Evolutionary conservation across 2,113 vertebrate genomes (phyloP).

Genomic region (Hippoglossus stenolepis): DNA sequence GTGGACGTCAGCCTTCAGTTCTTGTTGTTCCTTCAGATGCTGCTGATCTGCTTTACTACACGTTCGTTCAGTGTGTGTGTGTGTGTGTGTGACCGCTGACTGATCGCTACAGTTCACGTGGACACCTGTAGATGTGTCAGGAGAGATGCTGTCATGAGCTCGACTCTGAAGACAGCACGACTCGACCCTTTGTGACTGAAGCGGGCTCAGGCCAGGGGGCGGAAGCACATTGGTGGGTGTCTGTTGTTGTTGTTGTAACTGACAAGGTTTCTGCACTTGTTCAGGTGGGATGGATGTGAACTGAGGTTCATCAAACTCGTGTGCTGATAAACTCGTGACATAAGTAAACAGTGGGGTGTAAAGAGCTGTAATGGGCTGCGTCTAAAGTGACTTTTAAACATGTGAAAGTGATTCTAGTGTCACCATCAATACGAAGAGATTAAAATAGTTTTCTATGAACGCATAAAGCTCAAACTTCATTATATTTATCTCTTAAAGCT

Average conservation of each 20-base stretch:
- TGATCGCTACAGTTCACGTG: neutral
- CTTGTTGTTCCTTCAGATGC: neutral
- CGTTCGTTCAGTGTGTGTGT: neutral
- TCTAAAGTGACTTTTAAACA: no score
- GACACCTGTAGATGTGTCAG: conserved; percentile 38
- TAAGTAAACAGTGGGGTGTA: neutral
- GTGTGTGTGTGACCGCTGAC: neutral
- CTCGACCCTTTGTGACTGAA: neutral
- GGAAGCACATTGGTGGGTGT: neutral
- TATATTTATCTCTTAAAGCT: no score
- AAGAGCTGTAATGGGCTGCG: no score
- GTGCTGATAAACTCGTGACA: neutral
- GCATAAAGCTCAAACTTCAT: no score
- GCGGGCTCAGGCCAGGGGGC: no score
- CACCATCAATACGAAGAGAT: neutral
- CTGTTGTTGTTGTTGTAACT: neutral
- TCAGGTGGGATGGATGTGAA: neutral
- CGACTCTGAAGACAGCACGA: neutral
- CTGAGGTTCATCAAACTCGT: neutral
- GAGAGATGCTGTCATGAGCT: neutral
- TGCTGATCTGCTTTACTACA: neutral
- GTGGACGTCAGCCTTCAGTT: conserved; percentile 26
- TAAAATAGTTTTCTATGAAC: neutral
- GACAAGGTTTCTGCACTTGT: neutral
- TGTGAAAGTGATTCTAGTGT: neutral